These are phyloP conservation scores for Patella ulyssiponensis DNA, from an alignment of 2,888 invertebrate genomes.

Conservation along the genomic window DNA sequence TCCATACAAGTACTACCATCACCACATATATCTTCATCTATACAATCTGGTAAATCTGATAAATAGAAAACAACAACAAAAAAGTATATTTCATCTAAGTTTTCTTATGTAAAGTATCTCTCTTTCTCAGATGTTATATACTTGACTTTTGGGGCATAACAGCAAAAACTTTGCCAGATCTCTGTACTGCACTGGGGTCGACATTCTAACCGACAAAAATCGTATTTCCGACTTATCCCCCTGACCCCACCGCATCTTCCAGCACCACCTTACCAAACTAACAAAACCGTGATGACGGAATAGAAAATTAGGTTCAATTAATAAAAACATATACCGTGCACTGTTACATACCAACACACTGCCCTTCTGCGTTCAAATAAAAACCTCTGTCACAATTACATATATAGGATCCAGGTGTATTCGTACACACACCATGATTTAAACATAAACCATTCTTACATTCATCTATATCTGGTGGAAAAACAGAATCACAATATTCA, in stretches of 20 bases:
- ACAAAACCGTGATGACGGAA: too few species aligned
- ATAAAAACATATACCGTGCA: background rate
- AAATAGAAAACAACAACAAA: too few species aligned
- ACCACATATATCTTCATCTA: conserved; percentile 33
- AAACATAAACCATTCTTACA: conserved; percentile 38
- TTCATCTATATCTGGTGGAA: conserved; percentile 39
- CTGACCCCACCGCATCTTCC: too few species aligned
- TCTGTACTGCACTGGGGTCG: too few species aligned
- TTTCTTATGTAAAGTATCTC: too few species aligned
- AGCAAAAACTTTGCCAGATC: too few species aligned
- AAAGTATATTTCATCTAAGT: too few species aligned
- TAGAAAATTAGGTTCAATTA: background rate
- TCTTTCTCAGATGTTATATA: too few species aligned
- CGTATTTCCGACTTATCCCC: too few species aligned
- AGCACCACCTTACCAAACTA: too few species aligned
- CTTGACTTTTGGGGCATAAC: too few species aligned
- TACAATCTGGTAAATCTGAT: conserved; percentile 40
- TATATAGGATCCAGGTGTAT: conserved; percentile 38
- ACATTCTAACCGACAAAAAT: too few species aligned
- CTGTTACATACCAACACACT: conserved; percentile 35
- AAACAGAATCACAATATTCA: background rate
- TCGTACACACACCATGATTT: conserved; percentile 35
- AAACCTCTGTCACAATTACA: conserved; percentile 39
- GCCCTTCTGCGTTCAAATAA: conserved; percentile 27
- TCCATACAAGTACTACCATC: conserved; percentile 30